A percentile compares a stretch with the other conserved stretches of the same genome.
phyloP scores from a whole-genome alignment of 2,113 vertebrate species.

The Ranitomeya variabilis region DNA sequence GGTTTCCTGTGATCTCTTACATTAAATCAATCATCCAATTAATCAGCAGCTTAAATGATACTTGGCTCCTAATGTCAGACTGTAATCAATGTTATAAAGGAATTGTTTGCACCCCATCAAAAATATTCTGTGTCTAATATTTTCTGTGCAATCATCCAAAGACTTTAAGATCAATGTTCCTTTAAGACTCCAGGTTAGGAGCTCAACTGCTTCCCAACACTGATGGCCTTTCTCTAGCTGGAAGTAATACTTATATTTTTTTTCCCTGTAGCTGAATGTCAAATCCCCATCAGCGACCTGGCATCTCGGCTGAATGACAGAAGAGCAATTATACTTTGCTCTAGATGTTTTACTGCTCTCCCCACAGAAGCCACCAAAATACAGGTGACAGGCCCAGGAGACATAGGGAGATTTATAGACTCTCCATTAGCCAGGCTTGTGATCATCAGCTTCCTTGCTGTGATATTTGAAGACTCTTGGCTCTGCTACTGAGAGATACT shows the following conservation, averaged over 20 bases:
- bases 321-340: slow-evolving; percentile 40
- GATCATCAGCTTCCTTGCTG: slow-evolving; percentile 62
- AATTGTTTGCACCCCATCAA: background rate
- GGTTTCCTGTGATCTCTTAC: background rate
- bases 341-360: slow-evolving; percentile 38
- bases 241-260: slow-evolving; percentile 59
- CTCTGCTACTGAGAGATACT: slow-evolving; percentile 36
- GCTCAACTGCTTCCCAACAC: slow-evolving; percentile 23
- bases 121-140: background rate
- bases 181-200: background rate
- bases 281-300: slow-evolving; percentile 27
- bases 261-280: slow-evolving; percentile 43
- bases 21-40: background rate
- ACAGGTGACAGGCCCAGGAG: slow-evolving; percentile 61
- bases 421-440: slow-evolving; percentile 60
- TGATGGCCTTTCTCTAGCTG: slow-evolving; percentile 19
- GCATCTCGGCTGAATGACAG: slow-evolving; percentile 54
- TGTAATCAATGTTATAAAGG: background rate
- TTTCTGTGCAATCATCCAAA: background rate
- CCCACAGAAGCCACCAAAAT: slow-evolving; percentile 49
- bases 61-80: background rate
- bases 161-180: background rate
- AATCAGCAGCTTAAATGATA: background rate
- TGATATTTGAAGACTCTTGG: slow-evolving; percentile 56
- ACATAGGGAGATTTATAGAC: slow-evolving; percentile 54